These are phyloP conservation scores for Tachina grossa DNA, from an alignment of 2,888 invertebrate species.

Conservation along the genomic window DNA sequence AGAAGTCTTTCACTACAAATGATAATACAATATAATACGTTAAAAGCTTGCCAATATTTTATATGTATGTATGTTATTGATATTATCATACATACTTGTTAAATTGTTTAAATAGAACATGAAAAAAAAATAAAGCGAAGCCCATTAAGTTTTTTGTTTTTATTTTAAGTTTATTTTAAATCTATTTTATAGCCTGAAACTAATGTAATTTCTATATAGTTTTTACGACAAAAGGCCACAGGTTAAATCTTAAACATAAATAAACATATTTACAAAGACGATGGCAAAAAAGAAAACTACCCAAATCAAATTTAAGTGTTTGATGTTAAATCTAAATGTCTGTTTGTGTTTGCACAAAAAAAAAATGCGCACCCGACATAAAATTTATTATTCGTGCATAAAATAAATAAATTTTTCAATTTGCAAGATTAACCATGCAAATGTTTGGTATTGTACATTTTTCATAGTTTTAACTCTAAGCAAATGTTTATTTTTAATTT, in stretches of 20 bases:
- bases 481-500: no score
- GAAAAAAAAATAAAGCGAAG: neutral
- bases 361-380: neutral
- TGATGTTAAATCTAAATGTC: slow-evolving; percentile 39
- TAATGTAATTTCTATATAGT: neutral
- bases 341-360: neutral
- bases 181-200: neutral
- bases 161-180: neutral
- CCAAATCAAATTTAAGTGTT: slow-evolving; percentile 64
- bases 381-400: neutral
- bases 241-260: slow-evolving; percentile 5
- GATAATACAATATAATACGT: slow-evolving; percentile 22
- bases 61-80: neutral
- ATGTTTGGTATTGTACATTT: no score
- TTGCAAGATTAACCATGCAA: neutral
- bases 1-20: neutral
- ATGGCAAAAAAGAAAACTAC: slow-evolving; percentile 41
- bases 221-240: neutral
- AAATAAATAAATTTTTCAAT: neutral
- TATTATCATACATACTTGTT: slow-evolving; percentile 14
- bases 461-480: no score
- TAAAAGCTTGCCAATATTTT: neutral
- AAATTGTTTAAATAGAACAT: neutral
- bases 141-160: neutral
- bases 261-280: neutral